Evolutionary conservation across 2,113 vertebrate species (phyloP).

Genomic region (Eulemur macaco): DNA sequence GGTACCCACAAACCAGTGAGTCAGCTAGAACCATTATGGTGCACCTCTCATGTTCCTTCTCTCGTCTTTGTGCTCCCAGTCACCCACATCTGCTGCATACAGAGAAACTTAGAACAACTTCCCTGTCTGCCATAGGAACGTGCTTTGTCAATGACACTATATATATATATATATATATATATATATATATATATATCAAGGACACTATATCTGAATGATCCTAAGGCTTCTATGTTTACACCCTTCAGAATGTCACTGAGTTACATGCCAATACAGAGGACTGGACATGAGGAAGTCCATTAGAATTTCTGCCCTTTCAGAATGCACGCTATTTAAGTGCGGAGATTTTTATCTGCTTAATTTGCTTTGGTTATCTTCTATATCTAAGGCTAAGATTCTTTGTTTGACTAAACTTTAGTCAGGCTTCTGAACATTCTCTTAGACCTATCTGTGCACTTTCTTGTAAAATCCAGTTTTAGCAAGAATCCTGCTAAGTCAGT

Average conservation of each 20-base stretch:
- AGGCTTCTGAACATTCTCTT: not conserved
- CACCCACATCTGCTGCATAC: not conserved
- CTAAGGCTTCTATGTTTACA: not conserved
- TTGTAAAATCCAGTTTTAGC: not conserved
- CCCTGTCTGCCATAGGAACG: not conserved
- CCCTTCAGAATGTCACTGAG: not conserved
- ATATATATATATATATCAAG: not conserved
- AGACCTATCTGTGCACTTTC: not conserved
- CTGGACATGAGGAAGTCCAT: not conserved
- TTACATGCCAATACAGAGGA: not conserved
- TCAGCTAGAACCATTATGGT: not conserved
- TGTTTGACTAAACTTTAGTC: not conserved
- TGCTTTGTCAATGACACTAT: not conserved
- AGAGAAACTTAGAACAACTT: not conserved
- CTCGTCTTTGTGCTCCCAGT: not conserved
- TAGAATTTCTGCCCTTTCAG: not conserved
- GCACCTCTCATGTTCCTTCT: not conserved
- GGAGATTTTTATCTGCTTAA: not conserved
- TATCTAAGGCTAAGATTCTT: not conserved
- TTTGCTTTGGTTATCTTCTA: not conserved
- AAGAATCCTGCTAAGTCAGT: not conserved
- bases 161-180: not conserved
- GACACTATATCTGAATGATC: not conserved
- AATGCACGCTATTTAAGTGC: not conserved
- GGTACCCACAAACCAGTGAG: not conserved